A percentile compares a stretch with the other conserved stretches of the same genome.
Conservation (phyloP, 1,140 invertebrate species). For the Hydropsyche tenuis region DNA sequence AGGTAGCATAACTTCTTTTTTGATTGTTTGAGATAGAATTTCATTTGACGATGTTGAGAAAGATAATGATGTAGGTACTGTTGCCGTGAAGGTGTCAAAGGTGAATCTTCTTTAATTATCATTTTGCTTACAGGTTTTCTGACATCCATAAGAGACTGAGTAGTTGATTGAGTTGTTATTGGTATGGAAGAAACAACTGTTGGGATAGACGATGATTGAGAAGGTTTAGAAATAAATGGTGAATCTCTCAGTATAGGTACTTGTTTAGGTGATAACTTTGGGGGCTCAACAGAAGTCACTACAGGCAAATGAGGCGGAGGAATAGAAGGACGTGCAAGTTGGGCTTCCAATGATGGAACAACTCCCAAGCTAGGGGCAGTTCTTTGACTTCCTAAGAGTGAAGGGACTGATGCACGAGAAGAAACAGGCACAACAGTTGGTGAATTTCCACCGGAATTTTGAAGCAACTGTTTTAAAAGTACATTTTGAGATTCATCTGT, state of each 20-base stretch:
- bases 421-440: constrained; percentile 60
- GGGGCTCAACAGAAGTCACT: constrained; percentile 64
- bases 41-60: constrained; percentile 43
- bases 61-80: constrained; percentile 48
- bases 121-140: constrained; percentile 56
- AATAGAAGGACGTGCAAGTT: constrained; percentile 73
- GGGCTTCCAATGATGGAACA: constrained; percentile 76
- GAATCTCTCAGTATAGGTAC: constrained; percentile 61
- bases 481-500: constrained; percentile 87
- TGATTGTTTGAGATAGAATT: constrained; percentile 53
- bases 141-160: constrained; percentile 62
- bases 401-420: constrained; percentile 54
- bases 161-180: constrained; percentile 56
- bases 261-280: constrained; percentile 61
- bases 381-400: constrained; percentile 60
- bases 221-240: constrained; percentile 63
- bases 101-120: constrained; percentile 47
- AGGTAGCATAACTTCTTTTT: constrained; percentile 63
- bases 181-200: constrained; percentile 42
- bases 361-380: constrained; percentile 68
- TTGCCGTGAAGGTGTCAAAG: constrained; percentile 52
- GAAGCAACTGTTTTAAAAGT: constrained; percentile 85
- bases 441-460: constrained; percentile 75
- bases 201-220: constrained; percentile 50
- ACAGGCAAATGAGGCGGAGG: constrained; percentile 64